These are phyloP conservation scores for Sminthurinus signatus DNA, from an alignment of 1,140 invertebrate species.

Conservation along the genomic window DNA sequence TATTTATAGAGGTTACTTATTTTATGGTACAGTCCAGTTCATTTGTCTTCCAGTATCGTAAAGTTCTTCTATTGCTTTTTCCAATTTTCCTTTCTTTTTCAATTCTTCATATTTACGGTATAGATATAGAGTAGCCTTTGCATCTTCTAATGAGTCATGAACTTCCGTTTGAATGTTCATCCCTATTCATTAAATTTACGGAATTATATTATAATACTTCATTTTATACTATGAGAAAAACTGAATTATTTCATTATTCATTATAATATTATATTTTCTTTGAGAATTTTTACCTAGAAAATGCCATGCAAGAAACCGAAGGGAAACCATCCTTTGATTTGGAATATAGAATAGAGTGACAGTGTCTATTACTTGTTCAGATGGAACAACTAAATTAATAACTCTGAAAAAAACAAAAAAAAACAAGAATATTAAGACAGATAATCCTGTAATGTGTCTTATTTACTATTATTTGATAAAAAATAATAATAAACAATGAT, in stretches of 20 bases:
- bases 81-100: slow-evolving; percentile 55
- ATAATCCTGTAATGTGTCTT: background rate
- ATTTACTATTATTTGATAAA: no score
- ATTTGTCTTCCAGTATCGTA: slow-evolving; percentile 70
- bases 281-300: slow-evolving; percentile 69
- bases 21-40: slow-evolving; percentile 64
- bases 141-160: slow-evolving; percentile 87
- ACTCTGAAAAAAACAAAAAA: slow-evolving; percentile 60
- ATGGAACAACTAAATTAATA: slow-evolving; percentile 80
- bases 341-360: slow-evolving; percentile 80
- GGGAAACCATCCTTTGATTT: slow-evolving; percentile 80
- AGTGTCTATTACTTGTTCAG: slow-evolving; percentile 80
- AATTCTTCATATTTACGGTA: slow-evolving; percentile 73
- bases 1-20: background rate
- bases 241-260: slow-evolving; percentile 8
- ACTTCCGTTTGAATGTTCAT: slow-evolving; percentile 80
- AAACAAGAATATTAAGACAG: no score
- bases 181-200: slow-evolving; percentile 52
- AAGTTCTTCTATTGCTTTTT: slow-evolving; percentile 64
- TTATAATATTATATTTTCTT: no score
- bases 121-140: slow-evolving; percentile 71
- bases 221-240: background rate
- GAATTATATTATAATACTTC: slow-evolving; percentile 41
- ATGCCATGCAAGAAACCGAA: slow-evolving; percentile 85
- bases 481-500: no score